These are phyloP conservation scores for Lottia gigantea DNA, from an alignment of 2,888 invertebrate species.

Conservation along the genomic window DNA sequence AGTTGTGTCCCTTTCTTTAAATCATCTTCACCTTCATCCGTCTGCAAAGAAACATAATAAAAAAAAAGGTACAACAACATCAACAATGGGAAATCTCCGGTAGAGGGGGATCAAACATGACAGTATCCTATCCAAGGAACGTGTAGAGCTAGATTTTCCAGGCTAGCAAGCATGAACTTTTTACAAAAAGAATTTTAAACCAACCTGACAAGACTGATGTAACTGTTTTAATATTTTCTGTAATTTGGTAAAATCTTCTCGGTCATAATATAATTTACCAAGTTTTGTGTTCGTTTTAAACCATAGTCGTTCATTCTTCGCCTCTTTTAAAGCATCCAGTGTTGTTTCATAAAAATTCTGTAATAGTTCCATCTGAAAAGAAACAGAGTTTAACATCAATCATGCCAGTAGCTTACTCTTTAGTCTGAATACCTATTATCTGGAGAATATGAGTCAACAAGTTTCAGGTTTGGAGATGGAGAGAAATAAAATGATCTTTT, in stretches of 20 bases:
- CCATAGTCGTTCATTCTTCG: conserved; percentile 98
- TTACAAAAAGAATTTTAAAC: too few relatives aligned
- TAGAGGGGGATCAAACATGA: too few relatives aligned
- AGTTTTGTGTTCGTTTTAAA: conserved; percentile 99
- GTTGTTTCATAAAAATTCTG: conserved; percentile 97
- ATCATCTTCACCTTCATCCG: conserved; percentile 97
- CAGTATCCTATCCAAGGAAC: too few relatives aligned
- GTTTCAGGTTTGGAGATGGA: too few relatives aligned
- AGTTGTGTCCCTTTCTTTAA: conserved; percentile 95
- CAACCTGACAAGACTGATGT: conserved; percentile 94
- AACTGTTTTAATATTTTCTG: conserved; percentile 97
- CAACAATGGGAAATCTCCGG: too few relatives aligned
- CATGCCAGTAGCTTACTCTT: too few relatives aligned
- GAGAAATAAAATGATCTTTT: too few relatives aligned
- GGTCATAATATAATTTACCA: conserved; percentile 97
- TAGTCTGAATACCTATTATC: too few relatives aligned
- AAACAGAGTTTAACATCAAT: background rate
- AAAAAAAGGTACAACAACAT: too few relatives aligned
- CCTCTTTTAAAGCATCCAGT: conserved; percentile 80
- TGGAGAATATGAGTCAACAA: too few relatives aligned
- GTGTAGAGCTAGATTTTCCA: too few relatives aligned
- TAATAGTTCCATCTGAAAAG: conserved; percentile 88
- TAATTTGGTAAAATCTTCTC: conserved; percentile 92
- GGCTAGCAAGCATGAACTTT: too few relatives aligned
- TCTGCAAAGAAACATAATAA: conserved; percentile 74